Conservation (phyloP, 2,888 invertebrate species). For the Conus canariensis region DNA sequence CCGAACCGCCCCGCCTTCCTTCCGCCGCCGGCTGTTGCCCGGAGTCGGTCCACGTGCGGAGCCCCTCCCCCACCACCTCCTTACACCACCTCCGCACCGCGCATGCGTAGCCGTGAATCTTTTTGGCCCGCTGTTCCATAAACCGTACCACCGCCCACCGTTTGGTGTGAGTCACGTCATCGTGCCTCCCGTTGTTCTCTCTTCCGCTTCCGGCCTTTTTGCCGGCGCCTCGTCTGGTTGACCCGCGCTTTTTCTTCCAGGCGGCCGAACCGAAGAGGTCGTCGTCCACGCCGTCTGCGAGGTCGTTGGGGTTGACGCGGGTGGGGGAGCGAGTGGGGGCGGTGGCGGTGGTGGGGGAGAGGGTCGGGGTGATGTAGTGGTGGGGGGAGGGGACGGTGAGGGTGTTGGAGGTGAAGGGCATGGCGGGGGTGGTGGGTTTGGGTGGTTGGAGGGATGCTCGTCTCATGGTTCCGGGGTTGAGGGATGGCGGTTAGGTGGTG, state of each 20-base stretch:
- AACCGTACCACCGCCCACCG: not conserved
- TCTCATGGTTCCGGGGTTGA: too few species aligned
- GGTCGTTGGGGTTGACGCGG: not conserved
- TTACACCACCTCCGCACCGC: not conserved
- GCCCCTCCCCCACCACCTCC: not conserved
- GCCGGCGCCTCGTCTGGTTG: not conserved
- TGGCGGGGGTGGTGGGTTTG: too few species aligned
- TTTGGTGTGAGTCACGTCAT: not conserved
- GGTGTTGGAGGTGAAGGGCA: not conserved
- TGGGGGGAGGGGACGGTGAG: not conserved
- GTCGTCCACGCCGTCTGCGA: slow-evolving; percentile 14
- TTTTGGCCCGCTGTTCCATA: slow-evolving; percentile 2
- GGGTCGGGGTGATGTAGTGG: not conserved
- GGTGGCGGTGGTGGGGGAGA: not conserved
- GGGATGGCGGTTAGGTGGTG: too few species aligned
- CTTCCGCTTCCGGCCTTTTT: not conserved
- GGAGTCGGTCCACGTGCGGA: not conserved
- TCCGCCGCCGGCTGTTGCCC: not conserved
- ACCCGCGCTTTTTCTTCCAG: slow-evolving; percentile 25
- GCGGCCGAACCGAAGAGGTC: slow-evolving; percentile 39
- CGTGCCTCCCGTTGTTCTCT: not conserved
- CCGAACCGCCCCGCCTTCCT: not conserved
- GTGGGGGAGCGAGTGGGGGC: not conserved
- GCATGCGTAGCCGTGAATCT: not conserved
- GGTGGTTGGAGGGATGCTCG: too few species aligned